These are phyloP conservation scores for Bicyclus anynana DNA, from an alignment of 1,140 invertebrate genomes.

Conservation along the genomic window DNA sequence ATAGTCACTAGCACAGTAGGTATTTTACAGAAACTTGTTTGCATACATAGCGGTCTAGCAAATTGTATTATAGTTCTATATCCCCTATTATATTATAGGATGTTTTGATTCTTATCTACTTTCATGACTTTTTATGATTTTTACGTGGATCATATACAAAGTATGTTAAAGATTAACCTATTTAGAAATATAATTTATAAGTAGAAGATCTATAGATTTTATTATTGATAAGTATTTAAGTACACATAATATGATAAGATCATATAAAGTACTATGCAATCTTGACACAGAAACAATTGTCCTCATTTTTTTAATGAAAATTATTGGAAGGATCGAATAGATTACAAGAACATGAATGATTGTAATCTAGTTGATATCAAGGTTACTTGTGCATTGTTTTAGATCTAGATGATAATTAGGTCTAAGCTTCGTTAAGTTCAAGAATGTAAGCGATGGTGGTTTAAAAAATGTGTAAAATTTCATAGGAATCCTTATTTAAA, in stretches of 20 bases:
- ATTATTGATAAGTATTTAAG: not conserved
- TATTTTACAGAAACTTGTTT: too few relatives aligned
- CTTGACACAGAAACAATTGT: conserved; percentile 19
- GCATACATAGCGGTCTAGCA: too few relatives aligned
- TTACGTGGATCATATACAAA: not conserved
- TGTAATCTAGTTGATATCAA: not conserved
- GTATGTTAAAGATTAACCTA: not conserved
- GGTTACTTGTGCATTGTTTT: not conserved
- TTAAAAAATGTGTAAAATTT: too few relatives aligned
- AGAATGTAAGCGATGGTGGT: too few relatives aligned
- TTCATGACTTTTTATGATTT: too few relatives aligned
- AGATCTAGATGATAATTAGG: not conserved
- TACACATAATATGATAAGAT: not conserved
- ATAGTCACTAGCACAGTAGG: too few relatives aligned
- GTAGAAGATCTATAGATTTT: not conserved
- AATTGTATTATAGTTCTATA: too few relatives aligned
- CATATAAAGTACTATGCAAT: conserved; percentile 1
- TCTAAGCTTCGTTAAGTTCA: too few relatives aligned
- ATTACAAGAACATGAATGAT: not conserved
- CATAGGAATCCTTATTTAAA: too few relatives aligned
- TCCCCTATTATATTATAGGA: too few relatives aligned
- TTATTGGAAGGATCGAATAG: not conserved
- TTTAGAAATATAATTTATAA: not conserved
- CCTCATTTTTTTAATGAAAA: conserved; percentile 4
- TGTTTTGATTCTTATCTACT: too few relatives aligned